Percentiles rank a stretch among this genome's conserved stretches.
phyloP scores from a whole-genome alignment of 2,113 vertebrate genomes.

The Orycteropus afer region DNA sequence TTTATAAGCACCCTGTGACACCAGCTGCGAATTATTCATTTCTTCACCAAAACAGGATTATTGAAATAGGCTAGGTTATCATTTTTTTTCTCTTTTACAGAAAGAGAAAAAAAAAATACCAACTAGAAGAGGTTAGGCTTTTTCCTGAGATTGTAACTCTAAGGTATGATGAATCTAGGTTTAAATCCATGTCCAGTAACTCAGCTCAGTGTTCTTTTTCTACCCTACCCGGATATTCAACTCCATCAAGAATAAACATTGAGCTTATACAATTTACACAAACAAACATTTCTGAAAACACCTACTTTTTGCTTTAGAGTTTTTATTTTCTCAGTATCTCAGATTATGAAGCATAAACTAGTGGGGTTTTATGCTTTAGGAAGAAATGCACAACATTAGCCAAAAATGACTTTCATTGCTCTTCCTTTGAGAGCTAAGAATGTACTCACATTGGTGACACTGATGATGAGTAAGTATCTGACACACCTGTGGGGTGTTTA shows the following conservation, averaged over 20 bases:
- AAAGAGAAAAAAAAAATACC: neutral
- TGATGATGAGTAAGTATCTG: neutral
- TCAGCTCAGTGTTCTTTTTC: neutral
- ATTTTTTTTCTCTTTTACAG: neutral
- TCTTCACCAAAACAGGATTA: neutral
- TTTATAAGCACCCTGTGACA: neutral
- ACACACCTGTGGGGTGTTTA: neutral
- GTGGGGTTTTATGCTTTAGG: neutral
- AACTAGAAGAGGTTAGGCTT: neutral
- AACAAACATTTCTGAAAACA: constrained; percentile 45
- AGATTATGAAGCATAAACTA: constrained; percentile 4
- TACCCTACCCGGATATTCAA: neutral
- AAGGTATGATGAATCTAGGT: neutral
- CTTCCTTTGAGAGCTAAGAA: neutral
- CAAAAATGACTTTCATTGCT: neutral
- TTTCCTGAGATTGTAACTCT: neutral
- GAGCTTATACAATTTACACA: neutral
- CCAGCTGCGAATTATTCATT: neutral
- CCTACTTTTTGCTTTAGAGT: neutral
- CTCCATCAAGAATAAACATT: neutral
- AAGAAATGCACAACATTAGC: neutral
- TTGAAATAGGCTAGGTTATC: neutral
- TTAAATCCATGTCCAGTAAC: neutral
- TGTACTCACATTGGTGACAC: neutral
- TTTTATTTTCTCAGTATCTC: constrained; percentile 19